These are phyloP conservation scores for Heliocidaris tuberculata DNA, from an alignment of 35 echinoderm and acorn worm species.

Conservation along the genomic window DNA sequence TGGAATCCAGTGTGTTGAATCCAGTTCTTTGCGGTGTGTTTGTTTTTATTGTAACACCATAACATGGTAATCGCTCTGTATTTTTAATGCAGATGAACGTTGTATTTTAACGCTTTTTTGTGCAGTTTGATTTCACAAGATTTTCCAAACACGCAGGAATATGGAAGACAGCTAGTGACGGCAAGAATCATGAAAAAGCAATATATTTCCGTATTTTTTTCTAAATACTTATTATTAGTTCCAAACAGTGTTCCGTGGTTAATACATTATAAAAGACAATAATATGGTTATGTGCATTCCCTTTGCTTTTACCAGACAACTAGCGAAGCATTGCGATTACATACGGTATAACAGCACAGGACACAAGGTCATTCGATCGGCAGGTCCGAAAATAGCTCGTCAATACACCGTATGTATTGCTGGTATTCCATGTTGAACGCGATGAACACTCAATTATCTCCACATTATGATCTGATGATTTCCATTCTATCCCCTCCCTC, in stretches of 20 bases:
- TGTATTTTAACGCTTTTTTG: neutral
- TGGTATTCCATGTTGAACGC: neutral
- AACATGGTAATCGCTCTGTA: neutral
- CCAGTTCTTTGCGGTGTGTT: neutral
- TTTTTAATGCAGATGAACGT: neutral
- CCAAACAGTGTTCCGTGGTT: neutral
- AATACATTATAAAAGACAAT: neutral
- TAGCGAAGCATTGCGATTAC: neutral
- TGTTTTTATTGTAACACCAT: neutral
- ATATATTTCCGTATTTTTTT: neutral
- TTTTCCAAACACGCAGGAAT: neutral
- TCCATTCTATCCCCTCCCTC: no score
- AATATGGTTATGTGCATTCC: neutral
- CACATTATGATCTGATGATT: no score
- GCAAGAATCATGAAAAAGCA: no score
- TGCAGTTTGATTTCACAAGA: neutral
- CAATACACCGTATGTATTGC: neutral
- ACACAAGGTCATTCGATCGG: neutral
- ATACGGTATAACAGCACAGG: neutral
- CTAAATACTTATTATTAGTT: neutral
- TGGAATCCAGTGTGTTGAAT: neutral
- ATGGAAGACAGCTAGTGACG: no score
- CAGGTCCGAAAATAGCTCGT: constrained; percentile 1
- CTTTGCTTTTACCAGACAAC: neutral
- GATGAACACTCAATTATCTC: neutral